Percentiles rank a stretch among this genome's conserved stretches.
phyloP scores from a whole-genome alignment of 2,797 vertebrate genomes.

The Diplodus sargus region DNA sequence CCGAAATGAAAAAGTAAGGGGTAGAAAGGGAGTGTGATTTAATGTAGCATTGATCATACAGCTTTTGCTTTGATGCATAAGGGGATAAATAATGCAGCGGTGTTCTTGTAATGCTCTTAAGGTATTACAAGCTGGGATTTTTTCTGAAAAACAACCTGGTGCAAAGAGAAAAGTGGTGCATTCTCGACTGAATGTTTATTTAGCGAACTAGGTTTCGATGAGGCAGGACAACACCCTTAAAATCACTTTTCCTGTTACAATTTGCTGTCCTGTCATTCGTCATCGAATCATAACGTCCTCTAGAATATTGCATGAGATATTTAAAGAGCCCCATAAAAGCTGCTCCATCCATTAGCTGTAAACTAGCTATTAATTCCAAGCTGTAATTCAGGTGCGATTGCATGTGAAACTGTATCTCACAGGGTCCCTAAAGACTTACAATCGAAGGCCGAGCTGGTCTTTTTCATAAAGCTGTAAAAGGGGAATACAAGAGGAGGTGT shows the following conservation, averaged over 20 bases:
- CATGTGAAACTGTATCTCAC: background rate
- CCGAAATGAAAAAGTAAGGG: conserved; percentile 25
- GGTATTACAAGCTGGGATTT: conserved; percentile 12
- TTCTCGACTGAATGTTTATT: background rate
- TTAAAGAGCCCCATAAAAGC: conserved; percentile 13
- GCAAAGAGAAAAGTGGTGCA: background rate
- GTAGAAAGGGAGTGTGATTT: background rate
- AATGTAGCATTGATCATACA: conserved; percentile 13
- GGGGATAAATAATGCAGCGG: conserved; percentile 39
- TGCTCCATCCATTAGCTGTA: conserved; percentile 19
- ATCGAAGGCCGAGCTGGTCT: background rate
- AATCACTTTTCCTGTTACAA: background rate
- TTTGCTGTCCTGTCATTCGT: conserved; percentile 35
- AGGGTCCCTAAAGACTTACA: background rate
- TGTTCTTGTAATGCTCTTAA: conserved; percentile 26
- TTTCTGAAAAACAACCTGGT: conserved; percentile 12
- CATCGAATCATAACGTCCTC: background rate
- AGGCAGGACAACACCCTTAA: background rate
- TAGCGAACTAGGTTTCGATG: background rate
- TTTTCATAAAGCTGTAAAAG: conserved; percentile 2
- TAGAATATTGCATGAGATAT: background rate
- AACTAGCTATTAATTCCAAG: conserved; percentile 8
- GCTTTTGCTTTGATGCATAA: conserved; percentile 24
- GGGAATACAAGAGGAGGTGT: background rate
- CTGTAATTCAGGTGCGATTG: background rate